phyloP scores from a whole-genome alignment of 2,797 vertebrate species.

The Danio kyathit region DNA sequence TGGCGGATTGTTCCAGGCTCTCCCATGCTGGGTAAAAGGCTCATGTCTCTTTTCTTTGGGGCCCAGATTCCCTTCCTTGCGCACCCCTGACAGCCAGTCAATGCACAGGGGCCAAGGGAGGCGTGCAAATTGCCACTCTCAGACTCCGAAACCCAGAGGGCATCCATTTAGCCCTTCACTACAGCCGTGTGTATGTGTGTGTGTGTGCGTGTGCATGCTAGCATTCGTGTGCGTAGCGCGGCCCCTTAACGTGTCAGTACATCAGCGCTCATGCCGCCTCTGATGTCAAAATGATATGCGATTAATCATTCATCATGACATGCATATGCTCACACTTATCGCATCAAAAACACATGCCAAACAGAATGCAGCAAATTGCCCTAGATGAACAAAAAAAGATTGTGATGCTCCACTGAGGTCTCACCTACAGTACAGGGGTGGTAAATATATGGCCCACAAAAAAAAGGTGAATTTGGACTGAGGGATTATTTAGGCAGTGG shows the following conservation, averaged over 20 bases:
- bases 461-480: too few relatives aligned
- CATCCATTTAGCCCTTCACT: constrained; percentile 62
- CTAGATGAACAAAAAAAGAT: constrained; percentile 23
- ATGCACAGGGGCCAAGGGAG: constrained; percentile 55
- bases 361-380: constrained; percentile 33
- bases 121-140: constrained; percentile 58
- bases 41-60: constrained; percentile 53
- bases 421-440: not conserved
- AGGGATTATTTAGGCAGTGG: too few relatives aligned
- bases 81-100: constrained; percentile 58
- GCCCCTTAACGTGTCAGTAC: constrained; percentile 51
- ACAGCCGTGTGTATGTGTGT: constrained; percentile 49
- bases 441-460: too few relatives aligned
- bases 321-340: constrained; percentile 56
- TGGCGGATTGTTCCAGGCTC: constrained; percentile 48
- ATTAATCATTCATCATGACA: constrained; percentile 67
- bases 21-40: constrained; percentile 62
- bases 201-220: constrained; percentile 41
- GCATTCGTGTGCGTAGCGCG: constrained; percentile 10
- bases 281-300: constrained; percentile 59
- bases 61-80: constrained; percentile 42
- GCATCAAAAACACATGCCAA: constrained; percentile 29
- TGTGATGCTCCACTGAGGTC: constrained; percentile 1
- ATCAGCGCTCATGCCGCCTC: constrained; percentile 45
- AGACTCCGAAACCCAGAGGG: constrained; percentile 65